phyloP scores from a whole-genome alignment of 2,888 invertebrate genomes.

The Cristatella mucedo region DNA sequence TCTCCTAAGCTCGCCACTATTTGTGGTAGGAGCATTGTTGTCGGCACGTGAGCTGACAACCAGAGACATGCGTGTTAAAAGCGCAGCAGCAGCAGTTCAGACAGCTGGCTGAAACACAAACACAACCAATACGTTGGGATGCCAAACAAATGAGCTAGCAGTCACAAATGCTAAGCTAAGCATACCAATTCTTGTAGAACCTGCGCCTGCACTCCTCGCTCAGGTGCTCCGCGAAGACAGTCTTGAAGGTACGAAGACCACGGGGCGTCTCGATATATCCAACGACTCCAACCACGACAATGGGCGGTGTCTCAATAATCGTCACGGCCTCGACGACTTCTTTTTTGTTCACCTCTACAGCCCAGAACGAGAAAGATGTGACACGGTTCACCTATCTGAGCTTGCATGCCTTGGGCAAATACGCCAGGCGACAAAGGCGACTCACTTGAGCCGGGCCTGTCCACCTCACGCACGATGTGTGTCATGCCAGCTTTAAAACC shows the following conservation, averaged over 20 bases:
- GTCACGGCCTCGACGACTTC: constrained; percentile 99
- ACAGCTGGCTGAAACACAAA: neutral
- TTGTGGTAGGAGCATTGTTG: no score
- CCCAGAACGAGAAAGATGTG: constrained; percentile 1
- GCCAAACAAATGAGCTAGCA: neutral
- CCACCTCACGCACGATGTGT: constrained; percentile 93
- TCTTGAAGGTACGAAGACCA: constrained; percentile 81
- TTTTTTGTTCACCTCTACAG: constrained; percentile 92
- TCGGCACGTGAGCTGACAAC: no score
- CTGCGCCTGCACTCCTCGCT: constrained; percentile 94
- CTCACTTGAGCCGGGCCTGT: constrained; percentile 95
- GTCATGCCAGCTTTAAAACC: constrained; percentile 99
- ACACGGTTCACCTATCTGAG: no score
- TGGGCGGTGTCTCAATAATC: constrained; percentile 90
- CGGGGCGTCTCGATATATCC: constrained; percentile 98
- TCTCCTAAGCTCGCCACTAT: no score
- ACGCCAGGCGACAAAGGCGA: constrained; percentile 33
- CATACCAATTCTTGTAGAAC: constrained; percentile 99
- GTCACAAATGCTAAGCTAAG: constrained; percentile 17
- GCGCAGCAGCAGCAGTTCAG: no score
- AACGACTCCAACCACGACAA: constrained; percentile 90
- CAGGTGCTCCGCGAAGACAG: constrained; percentile 96
- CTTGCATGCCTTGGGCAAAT: neutral
- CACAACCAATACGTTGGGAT: neutral
- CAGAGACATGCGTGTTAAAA: no score